Base-by-base conservation (phyloP, 2,888 invertebrate species). In the Keiferia lycopersicella region DNA sequence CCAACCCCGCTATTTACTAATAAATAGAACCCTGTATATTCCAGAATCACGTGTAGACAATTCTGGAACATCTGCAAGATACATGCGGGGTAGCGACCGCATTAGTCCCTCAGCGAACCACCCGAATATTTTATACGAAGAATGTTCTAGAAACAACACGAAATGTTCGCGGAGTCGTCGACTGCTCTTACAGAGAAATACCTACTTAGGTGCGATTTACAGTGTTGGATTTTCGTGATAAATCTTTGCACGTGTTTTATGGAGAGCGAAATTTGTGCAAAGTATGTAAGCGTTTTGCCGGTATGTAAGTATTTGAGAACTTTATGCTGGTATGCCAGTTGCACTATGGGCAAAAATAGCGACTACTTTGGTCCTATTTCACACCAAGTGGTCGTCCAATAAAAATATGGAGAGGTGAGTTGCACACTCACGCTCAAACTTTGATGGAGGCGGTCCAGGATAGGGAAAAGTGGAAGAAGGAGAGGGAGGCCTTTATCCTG, bases 21-120 rank as follows among this genome's bases (percentile, higher is more conserved):
- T 10, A 34, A 34, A 34, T 34, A 34, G 6, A 34, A 51, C 51
- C 22, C 12, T 22, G 10, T 11, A 22, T 16, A 45, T 16, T 45
- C 45, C 16, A 16, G n/a, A 45, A 45, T 45, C 45, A 45, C 45
- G 16, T 45, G 45, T 1, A 45, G 45, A 45, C n/a, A 3, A n/a
- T 45, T 45, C 45, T 45, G 11, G 41, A 45, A 45, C 45, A 45
- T 16, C 22, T 51, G 22, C 22, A 51, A 51, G 51, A 22, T 51
- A 22, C 51, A 22, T 51, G 39, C 39, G 38, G 58, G n/a, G 58
- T 39, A 10, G 34, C 39, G 58, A 56, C 58, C 58, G 58, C 16
- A 11, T 39, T 38, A 1, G 14, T 34, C 38, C 34, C 38, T 16
- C 38, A 38, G 41, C 41, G 41, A 41, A 41, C 41, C 1, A 41